Evolutionary conservation across 1,140 invertebrate genomes (phyloP).

Genomic region (Drosophila dunni): DNA sequence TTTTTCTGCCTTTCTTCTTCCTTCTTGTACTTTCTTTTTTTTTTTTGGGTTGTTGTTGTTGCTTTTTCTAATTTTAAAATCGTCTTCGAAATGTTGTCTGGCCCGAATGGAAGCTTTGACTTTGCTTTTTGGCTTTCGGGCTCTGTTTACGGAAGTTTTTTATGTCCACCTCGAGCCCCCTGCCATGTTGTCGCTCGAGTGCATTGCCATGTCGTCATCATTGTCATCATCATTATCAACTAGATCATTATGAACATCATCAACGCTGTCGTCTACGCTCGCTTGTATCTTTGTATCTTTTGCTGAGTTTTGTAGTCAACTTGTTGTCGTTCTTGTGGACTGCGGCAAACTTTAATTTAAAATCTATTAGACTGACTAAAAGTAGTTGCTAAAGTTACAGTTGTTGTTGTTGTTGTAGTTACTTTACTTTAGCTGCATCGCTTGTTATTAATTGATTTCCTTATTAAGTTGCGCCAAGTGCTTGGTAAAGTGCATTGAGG

Average conservation of each 20-base stretch:
- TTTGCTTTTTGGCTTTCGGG: constrained; percentile 36
- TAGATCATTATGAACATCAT: constrained; percentile 16
- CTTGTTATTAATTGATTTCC: constrained; percentile 82
- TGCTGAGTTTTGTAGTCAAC: constrained; percentile 65
- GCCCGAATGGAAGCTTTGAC: constrained; percentile 49
- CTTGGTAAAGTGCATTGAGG: constrained; percentile 21
- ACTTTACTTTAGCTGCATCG: constrained; percentile 57
- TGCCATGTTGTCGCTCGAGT: constrained; percentile 49
- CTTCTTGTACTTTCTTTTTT: constrained; percentile 23
- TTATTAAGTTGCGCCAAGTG: constrained; percentile 64
- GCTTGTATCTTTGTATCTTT: constrained; percentile 46
- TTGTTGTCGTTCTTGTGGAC: constrained; percentile 66
- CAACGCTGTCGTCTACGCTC: constrained; percentile 25
- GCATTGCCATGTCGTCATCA: constrained; percentile 73
- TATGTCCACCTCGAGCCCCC: constrained; percentile 8
- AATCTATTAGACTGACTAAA: constrained; percentile 74
- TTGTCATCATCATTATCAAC: constrained; percentile 22
- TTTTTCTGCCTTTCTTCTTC: constrained; percentile 3
- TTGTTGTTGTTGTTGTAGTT: constrained; percentile 15
- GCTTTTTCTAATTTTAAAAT: constrained; percentile 83
- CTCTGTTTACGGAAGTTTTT: constrained; percentile 78
- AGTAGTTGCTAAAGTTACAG: constrained; percentile 42
- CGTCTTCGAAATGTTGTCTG: constrained; percentile 67
- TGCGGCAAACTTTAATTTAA: constrained; percentile 76
- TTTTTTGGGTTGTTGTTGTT: constrained; percentile 44